These are phyloP conservation scores for Catocala nupta DNA, from an alignment of 2,888 invertebrate species.

Conservation along the genomic window DNA sequence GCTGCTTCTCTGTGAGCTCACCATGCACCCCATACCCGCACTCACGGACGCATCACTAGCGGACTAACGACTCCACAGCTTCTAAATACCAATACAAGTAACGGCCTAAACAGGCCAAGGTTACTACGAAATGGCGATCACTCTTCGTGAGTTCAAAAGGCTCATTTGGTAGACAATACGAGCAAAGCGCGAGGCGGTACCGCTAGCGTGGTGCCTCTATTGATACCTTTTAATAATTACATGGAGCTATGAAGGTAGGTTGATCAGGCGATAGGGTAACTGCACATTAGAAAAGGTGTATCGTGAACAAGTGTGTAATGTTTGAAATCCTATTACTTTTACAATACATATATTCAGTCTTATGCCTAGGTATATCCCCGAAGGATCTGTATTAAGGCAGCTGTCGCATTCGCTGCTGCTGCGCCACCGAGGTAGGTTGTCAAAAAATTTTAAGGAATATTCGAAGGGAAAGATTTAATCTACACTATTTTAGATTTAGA, in stretches of 20 bases:
- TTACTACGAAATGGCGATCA: slow-evolving; percentile 49
- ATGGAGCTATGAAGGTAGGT: slow-evolving; percentile 19
- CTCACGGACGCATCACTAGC: slow-evolving; percentile 48
- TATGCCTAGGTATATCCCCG: no score
- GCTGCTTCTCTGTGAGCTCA: slow-evolving; percentile 65
- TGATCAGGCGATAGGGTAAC: not conserved
- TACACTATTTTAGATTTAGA: no score
- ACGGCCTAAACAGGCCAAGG: slow-evolving; percentile 67
- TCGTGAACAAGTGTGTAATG: no score
- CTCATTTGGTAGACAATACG: slow-evolving; percentile 64
- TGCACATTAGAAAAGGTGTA: no score
- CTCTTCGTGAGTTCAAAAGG: slow-evolving; percentile 43
- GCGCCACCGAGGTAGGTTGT: no score
- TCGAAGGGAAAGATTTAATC: no score
- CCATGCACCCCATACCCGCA: slow-evolving; percentile 74
- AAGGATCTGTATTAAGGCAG: no score
- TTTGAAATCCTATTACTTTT: no score
- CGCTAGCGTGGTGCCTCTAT: slow-evolving; percentile 16
- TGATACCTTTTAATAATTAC: slow-evolving; percentile 28
- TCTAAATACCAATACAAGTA: slow-evolving; percentile 39
- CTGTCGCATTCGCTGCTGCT: no score
- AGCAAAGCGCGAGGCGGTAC: slow-evolving; percentile 62
- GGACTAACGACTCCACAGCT: slow-evolving; percentile 23
- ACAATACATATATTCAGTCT: no score
- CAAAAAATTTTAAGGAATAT: no score